Percentiles rank a stretch among this genome's conserved stretches.
Conservation (phyloP, 2,797 vertebrate genomes). For the Dendrocincla tyrannina region DNA sequence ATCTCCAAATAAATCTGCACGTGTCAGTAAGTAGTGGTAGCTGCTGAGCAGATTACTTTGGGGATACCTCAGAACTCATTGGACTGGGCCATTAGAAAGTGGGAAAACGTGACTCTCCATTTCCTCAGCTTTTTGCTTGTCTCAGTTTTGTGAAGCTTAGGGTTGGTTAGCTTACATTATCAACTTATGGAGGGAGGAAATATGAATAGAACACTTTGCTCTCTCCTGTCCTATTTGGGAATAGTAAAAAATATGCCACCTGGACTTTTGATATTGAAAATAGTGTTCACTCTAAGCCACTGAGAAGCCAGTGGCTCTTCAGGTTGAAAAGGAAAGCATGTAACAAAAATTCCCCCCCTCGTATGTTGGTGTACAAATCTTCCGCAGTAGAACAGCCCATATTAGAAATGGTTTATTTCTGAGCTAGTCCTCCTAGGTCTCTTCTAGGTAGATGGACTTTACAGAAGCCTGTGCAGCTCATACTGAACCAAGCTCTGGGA, state of each 20-base stretch:
- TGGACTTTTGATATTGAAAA: neutral
- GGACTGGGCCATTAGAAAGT: neutral
- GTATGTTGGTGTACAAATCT: neutral
- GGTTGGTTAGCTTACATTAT: rapidly evolving
- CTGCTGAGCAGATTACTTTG: neutral
- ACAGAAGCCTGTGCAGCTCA: neutral
- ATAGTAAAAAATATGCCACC: neutral
- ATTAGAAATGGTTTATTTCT: neutral
- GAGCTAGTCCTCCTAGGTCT: neutral
- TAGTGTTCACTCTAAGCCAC: neutral
- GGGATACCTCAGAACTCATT: neutral
- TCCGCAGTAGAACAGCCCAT: neutral
- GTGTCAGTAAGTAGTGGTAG: neutral
- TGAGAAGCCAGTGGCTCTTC: neutral
- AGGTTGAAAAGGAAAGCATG: neutral
- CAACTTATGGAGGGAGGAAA: neutral
- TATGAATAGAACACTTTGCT: neutral
- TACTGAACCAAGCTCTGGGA: neutral
- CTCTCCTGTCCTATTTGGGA: neutral
- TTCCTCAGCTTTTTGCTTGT: neutral
- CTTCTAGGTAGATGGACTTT: neutral
- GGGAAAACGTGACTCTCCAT: neutral
- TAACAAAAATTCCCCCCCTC: neutral
- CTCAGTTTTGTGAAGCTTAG: neutral
- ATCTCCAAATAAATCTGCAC: neutral